These are phyloP conservation scores for Smittia aterrima DNA, from an alignment of 2,888 invertebrate genomes.

Conservation along the genomic window DNA sequence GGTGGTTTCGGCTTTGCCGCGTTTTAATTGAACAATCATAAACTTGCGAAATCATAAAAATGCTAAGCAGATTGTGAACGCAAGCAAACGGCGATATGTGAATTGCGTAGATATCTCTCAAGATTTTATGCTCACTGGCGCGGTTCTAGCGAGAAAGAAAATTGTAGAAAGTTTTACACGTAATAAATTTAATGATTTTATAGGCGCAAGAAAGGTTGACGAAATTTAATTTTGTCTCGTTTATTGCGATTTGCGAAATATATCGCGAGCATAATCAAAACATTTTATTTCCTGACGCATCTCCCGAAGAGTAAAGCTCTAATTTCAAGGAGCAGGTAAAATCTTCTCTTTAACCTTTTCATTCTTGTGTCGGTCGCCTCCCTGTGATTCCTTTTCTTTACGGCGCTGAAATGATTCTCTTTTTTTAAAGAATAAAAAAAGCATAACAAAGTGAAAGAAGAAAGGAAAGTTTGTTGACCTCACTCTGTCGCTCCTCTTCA, in stretches of 20 bases:
- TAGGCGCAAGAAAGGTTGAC: conserved; percentile 18
- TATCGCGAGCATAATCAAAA: neutral
- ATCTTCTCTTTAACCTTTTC: neutral
- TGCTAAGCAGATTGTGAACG: neutral
- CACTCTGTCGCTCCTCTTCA: neutral
- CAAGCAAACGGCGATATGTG: neutral
- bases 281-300: neutral
- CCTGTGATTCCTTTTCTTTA: too few relatives aligned
- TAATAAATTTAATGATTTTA: conserved; percentile 40
- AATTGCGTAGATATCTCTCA: neutral
- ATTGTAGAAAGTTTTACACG: conserved; percentile 7
- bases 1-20: too few relatives aligned
- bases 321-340: neutral
- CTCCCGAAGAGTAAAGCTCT: neutral
- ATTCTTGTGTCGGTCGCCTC: neutral
- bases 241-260: neutral
- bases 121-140: neutral
- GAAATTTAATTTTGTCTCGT: conserved; percentile 17
- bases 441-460: neutral
- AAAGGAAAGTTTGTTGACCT: conserved; percentile 24
- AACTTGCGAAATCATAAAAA: too few relatives aligned
- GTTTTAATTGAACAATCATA: too few relatives aligned
- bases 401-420: too few relatives aligned
- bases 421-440: neutral
- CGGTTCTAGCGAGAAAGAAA: neutral